These are phyloP conservation scores for Neosilurus mollespiculum DNA, from an alignment of 2,797 vertebrate species.

Conservation along the genomic window DNA sequence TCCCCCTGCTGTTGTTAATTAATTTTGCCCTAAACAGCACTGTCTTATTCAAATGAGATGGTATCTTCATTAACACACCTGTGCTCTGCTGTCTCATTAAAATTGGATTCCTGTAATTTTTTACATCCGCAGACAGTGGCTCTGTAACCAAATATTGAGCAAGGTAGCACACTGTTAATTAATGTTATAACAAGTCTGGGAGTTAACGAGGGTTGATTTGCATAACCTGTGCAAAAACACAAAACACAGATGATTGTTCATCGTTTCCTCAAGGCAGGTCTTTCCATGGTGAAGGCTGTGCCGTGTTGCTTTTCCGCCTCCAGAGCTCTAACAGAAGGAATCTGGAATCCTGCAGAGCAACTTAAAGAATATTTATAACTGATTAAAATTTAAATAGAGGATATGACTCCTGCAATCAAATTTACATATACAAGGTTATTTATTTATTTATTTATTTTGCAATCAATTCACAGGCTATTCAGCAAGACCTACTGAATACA, in stretches of 20 bases:
- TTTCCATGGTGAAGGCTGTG: conserved; percentile 30
- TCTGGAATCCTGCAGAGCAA: conserved; percentile 31
- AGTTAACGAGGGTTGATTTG: conserved; percentile 65
- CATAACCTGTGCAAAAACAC: conserved; percentile 68
- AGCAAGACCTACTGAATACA: background rate
- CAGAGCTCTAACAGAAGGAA: conserved; percentile 54
- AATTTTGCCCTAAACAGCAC: conserved; percentile 63
- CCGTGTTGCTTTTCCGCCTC: conserved; percentile 58
- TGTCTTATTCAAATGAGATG: conserved; percentile 71
- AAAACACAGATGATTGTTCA: conserved; percentile 46
- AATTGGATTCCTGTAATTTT: conserved; percentile 76
- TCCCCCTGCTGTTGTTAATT: conserved; percentile 58
- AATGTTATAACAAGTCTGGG: conserved; percentile 69
- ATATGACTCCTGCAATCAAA: conserved; percentile 25
- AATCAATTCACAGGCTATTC: background rate
- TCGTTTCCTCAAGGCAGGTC: conserved; percentile 41
- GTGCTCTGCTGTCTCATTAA: conserved; percentile 75
- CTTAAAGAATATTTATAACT: conserved; percentile 51
- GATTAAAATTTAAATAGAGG: conserved; percentile 46
- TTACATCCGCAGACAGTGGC: conserved; percentile 71
- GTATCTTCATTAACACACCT: conserved; percentile 76
- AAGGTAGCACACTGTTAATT: conserved; percentile 81
- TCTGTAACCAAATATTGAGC: conserved; percentile 79
- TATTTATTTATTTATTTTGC: background rate
- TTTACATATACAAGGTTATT: background rate